Conservation (phyloP, 2,888 invertebrate genomes). For the Malacosoma neustria region DNA sequence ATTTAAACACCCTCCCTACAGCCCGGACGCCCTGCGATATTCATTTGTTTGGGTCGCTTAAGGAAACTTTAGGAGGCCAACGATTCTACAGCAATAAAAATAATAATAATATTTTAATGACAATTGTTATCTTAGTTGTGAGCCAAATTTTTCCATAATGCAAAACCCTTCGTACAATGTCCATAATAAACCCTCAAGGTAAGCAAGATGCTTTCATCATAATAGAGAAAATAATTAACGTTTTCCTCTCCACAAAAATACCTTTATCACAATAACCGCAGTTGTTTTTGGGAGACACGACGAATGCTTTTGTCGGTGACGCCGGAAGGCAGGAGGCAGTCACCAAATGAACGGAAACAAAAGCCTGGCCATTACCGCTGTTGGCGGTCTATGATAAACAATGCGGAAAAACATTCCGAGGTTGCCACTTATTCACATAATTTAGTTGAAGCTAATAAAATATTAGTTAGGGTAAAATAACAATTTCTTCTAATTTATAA, state of each 20-base stretch:
- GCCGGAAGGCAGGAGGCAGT: conserved; percentile 25
- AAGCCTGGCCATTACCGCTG: conserved; percentile 44
- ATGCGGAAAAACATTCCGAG: conserved; percentile 23
- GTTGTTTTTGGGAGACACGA: conserved; percentile 20
- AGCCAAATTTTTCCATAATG: too few relatives aligned
- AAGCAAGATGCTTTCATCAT: not conserved
- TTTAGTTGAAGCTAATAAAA: not conserved
- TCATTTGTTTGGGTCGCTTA: too few relatives aligned
- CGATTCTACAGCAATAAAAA: too few relatives aligned
- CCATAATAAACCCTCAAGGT: too few relatives aligned
- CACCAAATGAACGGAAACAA: conserved; percentile 57
- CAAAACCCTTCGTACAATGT: too few relatives aligned
- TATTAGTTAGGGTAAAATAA: too few relatives aligned
- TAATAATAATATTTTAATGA: too few relatives aligned
- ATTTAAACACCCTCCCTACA: too few relatives aligned
- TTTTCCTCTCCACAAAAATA: conserved; percentile 6
- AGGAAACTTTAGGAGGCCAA: too few relatives aligned
- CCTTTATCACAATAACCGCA: conserved; percentile 19
- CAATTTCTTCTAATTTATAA: too few relatives aligned
- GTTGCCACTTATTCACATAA: conserved; percentile 11
- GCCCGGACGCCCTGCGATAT: too few relatives aligned
- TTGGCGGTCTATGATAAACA: conserved; percentile 38
- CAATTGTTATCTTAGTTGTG: too few relatives aligned
- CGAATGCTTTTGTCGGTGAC: conserved; percentile 38
- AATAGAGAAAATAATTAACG: not conserved